phyloP scores from a whole-genome alignment of 1,140 invertebrate genomes.

The Seison nebaliae region DNA sequence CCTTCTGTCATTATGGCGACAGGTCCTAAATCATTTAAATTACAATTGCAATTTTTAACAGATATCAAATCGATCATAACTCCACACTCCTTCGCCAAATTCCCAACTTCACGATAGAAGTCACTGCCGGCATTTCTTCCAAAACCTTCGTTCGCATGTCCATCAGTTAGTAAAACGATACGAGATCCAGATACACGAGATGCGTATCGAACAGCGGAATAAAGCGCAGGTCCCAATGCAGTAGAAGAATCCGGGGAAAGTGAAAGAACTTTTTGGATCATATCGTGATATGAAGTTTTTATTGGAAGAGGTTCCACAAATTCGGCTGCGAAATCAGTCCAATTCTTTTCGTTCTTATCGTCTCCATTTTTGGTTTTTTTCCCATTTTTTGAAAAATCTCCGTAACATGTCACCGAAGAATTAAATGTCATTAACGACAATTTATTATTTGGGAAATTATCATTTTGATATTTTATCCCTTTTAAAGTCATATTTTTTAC shows the following conservation, averaged over 20 bases:
- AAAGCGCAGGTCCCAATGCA: slow-evolving; percentile 23
- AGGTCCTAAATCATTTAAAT: slow-evolving; percentile 21
- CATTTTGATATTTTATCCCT: too few relatives aligned
- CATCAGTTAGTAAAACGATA: slow-evolving; percentile 25
- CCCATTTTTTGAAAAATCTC: too few relatives aligned
- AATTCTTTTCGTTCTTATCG: too few relatives aligned
- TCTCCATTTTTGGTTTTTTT: too few relatives aligned
- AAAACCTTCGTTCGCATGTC: slow-evolving; percentile 22
- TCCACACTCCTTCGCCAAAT: slow-evolving; percentile 18
- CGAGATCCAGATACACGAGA: slow-evolving; percentile 19
- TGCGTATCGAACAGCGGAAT: slow-evolving; percentile 20
- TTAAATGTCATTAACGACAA: too few relatives aligned
- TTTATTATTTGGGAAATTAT: too few relatives aligned
- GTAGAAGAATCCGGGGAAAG: slow-evolving; percentile 19
- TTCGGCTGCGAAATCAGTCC: too few relatives aligned
- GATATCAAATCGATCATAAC: slow-evolving; percentile 23
- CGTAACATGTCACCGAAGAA: too few relatives aligned
- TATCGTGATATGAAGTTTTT: too few relatives aligned
- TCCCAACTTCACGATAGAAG: slow-evolving; percentile 19
- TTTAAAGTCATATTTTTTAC: too few relatives aligned
- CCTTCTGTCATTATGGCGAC: slow-evolving; percentile 22
- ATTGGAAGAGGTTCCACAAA: too few relatives aligned
- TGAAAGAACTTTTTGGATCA: too few relatives aligned
- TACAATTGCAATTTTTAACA: slow-evolving; percentile 24
- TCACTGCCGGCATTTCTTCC: slow-evolving; percentile 15